phyloP scores from a whole-genome alignment of 2,113 vertebrate genomes.

The Halichoeres trimaculatus region DNA sequence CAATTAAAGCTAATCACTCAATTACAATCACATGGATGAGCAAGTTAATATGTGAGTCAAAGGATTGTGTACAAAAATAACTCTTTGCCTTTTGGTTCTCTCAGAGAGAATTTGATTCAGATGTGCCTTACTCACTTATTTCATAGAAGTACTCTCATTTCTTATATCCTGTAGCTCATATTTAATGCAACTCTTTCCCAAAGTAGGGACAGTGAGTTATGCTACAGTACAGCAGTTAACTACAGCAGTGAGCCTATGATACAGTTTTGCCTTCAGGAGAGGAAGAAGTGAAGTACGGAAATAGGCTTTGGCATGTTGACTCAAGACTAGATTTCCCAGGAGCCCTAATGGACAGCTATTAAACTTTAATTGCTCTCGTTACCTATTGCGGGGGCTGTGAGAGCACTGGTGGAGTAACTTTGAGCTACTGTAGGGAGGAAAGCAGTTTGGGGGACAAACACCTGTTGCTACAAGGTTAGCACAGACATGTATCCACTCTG shows the following conservation, averaged over 20 bases:
- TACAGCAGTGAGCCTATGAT: constrained; percentile 6
- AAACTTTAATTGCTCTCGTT: constrained; percentile 73
- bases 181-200: background rate
- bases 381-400: constrained; percentile 56
- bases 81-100: constrained; percentile 43
- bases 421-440: constrained; percentile 34
- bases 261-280: constrained; percentile 39
- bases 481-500: background rate
- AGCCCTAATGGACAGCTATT: constrained; percentile 75
- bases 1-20: constrained; percentile 82
- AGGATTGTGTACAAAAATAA: constrained; percentile 62
- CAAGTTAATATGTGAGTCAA: constrained; percentile 70
- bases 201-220: background rate
- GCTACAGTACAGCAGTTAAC: constrained; percentile 8
- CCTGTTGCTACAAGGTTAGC: constrained; percentile 44
- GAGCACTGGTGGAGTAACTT: constrained; percentile 42
- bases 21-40: constrained; percentile 84
- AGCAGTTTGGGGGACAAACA: constrained; percentile 39
- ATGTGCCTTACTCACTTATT: constrained; percentile 6
- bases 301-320: constrained; percentile 81
- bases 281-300: constrained; percentile 71
- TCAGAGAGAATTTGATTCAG: constrained; percentile 46
- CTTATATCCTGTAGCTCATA: background rate
- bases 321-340: constrained; percentile 74
- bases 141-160: constrained; percentile 2